phyloP scores from a whole-genome alignment of 2,888 invertebrate species.

The Ametastegia equiseti region DNA sequence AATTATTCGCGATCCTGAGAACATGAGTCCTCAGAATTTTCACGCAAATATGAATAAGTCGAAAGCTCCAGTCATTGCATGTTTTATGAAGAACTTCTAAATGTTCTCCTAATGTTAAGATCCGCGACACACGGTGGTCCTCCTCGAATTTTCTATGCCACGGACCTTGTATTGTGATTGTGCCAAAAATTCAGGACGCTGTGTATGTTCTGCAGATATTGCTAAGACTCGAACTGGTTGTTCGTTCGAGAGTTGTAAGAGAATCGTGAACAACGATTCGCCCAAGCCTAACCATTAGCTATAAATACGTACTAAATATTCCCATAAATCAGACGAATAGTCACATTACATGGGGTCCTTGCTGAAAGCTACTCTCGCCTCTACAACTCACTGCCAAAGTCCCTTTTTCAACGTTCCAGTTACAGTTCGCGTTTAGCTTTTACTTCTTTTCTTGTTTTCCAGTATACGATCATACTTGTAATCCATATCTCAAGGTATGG shows the following conservation, averaged over 20 bases:
- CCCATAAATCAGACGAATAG: conserved; percentile 66
- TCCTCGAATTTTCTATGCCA: neutral
- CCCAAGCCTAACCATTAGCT: conserved; percentile 52
- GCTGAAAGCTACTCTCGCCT: conserved; percentile 7
- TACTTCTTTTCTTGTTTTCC: neutral
- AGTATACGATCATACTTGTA: neutral
- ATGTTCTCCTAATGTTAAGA: neutral
- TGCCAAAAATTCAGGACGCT: conserved; percentile 7
- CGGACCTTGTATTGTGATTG: neutral
- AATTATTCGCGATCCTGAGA: neutral
- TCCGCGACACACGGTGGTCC: conserved; percentile 20
- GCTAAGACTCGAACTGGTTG: conserved; percentile 27
- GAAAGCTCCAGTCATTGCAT: neutral
- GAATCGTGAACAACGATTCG: conserved; percentile 53
- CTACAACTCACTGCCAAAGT: conserved; percentile 38
- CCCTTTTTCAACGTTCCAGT: conserved; percentile 3
- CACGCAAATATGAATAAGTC: neutral
- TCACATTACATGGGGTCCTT: conserved; percentile 61
- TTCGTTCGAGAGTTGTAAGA: conserved; percentile 41
- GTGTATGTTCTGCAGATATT: conserved; percentile 10
- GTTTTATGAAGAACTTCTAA: neutral
- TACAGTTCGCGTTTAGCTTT: conserved; percentile 3
- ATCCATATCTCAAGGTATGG: neutral
- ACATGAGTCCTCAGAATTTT: neutral
- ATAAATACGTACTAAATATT: conserved; percentile 68